These are phyloP conservation scores for Triplophysa rosa DNA, from an alignment of 2,113 vertebrate species.

Conservation along the genomic window DNA sequence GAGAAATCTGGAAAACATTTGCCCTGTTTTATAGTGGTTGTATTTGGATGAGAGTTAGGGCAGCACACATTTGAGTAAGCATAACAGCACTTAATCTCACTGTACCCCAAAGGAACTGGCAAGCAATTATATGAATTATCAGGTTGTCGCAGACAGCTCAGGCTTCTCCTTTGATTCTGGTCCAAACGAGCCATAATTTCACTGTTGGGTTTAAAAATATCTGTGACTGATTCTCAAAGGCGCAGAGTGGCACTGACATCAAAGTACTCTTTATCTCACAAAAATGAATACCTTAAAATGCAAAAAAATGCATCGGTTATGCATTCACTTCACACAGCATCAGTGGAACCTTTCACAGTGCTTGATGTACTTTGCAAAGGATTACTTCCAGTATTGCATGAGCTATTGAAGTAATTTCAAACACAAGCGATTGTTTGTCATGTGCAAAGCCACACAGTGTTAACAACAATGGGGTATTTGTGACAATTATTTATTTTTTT, in stretches of 20 bases:
- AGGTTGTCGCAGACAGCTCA: constrained; percentile 63
- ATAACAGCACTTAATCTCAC: constrained; percentile 38
- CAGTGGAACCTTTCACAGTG: background rate
- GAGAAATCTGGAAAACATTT: background rate
- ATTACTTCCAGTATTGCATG: background rate
- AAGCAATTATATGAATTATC: constrained; percentile 58
- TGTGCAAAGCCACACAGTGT: background rate
- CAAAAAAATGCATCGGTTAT: constrained; percentile 12
- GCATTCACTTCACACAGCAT: constrained; percentile 18
- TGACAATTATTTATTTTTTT: background rate
- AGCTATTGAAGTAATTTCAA: background rate
- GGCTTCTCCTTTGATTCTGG: constrained; percentile 56
- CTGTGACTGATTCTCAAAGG: constrained; percentile 63
- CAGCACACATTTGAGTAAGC: constrained; percentile 6
- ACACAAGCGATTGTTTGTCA: background rate
- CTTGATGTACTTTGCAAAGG: background rate
- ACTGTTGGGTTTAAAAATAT: constrained; percentile 71
- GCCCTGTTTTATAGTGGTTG: background rate
- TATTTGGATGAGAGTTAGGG: constrained; percentile 4
- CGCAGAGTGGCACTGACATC: constrained; percentile 37
- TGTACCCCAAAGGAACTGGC: constrained; percentile 59
- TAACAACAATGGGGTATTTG: background rate
- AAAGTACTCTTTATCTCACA: constrained; percentile 33
- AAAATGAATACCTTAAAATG: constrained; percentile 39
- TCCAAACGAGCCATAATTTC: constrained; percentile 69